Evolutionary conservation across 92 coral and sea anemone genomes (phyloP), one percentile per base, ranked within the genome.

Genomic region (Montipora capitata): DNA sequence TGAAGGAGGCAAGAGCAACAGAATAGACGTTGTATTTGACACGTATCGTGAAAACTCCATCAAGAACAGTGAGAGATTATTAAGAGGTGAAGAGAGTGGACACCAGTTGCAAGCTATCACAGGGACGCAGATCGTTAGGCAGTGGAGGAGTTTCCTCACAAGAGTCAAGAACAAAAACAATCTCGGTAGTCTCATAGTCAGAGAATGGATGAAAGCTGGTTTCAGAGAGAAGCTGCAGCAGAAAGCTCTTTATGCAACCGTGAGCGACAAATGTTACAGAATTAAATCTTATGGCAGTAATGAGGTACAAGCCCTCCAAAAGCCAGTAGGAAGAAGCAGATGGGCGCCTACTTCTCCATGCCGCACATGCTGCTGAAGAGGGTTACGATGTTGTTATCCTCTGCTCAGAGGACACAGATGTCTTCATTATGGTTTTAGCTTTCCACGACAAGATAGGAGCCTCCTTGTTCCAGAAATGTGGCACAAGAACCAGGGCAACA

Each of bases 251-350:
- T 88, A 73, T 74, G 83, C 72, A 20, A 74, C 49, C 43, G 20
- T 51, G 14, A 42, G 67, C 61, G 84, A 82, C 73, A 74, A 8
- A 41, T 81, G 88, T 68, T 88, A 80, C 88, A 74, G 65, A 62
- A 74, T 84, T 45, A 76, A 66, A 39, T 63, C 71, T 39, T 51
- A 49, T 13, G 73, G 74, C 54, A 74, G 72, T 61, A 42, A 18
- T 67, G 87, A 83, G 43, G 74, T 80, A 3, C 75, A 41, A 9
- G 14, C 77, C 6, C 56, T 81, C 15, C 49, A 27, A 42, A 48
- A 72, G 84, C 88, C 81, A 71, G 10, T 83, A 88, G 57, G 88
- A 88, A 88, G 92, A 88, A 68, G 91, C 84, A 49, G 92, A 82
- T 52, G 87, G 88, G 45, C 84, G 79, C 5, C 83, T 88, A 35